Evolutionary conservation across 2,797 vertebrate species (phyloP).

Genomic region (Acipenser transmontanus): DNA sequence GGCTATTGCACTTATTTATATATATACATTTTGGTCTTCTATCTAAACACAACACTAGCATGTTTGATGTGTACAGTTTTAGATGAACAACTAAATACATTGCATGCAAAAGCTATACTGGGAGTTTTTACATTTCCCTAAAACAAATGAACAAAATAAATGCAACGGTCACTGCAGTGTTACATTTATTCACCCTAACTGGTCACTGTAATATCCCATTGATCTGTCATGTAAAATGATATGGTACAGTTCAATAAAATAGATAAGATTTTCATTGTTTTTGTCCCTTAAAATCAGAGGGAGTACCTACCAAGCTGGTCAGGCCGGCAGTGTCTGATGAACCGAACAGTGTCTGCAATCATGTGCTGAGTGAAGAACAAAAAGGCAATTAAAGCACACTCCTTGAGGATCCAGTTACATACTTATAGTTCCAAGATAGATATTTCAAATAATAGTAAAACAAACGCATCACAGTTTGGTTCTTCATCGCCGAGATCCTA

Average conservation of each 20-base stretch:
- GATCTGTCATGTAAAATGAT: too few relatives aligned
- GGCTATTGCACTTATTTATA: too few relatives aligned
- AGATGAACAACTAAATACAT: neutral
- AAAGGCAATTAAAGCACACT: constrained; percentile 7
- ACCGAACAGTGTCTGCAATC: constrained; percentile 88
- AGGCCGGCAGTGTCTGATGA: constrained; percentile 83
- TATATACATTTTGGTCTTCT: too few relatives aligned
- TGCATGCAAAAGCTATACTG: neutral
- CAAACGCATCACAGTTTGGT: too few relatives aligned
- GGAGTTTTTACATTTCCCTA: neutral
- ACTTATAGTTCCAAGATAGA: too few relatives aligned
- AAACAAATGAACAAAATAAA: neutral
- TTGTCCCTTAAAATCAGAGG: neutral
- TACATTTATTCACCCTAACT: too few relatives aligned
- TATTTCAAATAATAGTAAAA: too few relatives aligned
- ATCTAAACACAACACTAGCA: too few relatives aligned
- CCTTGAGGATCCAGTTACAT: neutral
- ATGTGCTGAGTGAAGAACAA: constrained; percentile 73
- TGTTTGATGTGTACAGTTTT: too few relatives aligned
- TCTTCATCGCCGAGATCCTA: too few relatives aligned
- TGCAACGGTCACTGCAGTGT: neutral
- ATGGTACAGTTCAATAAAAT: too few relatives aligned
- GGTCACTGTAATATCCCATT: too few relatives aligned
- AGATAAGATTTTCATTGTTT: neutral
- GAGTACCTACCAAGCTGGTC: constrained; percentile 74